These are phyloP conservation scores for Miichthys miiuy DNA, from an alignment of 2,797 vertebrate genomes.

Conservation along the genomic window DNA sequence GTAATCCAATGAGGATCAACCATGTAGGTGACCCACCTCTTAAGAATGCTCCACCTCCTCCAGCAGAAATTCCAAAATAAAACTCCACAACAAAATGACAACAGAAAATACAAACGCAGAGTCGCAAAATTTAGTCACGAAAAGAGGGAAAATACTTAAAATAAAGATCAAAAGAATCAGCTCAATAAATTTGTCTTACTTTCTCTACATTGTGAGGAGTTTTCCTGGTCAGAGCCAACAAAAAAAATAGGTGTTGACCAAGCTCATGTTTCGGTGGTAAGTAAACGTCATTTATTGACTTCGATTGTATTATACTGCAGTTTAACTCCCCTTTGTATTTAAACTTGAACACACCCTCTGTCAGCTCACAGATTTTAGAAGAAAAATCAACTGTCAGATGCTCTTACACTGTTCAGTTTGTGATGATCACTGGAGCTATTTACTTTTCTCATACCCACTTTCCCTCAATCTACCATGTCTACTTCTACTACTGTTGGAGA, in stretches of 20 bases:
- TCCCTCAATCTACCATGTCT: not conserved
- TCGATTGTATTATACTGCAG: not conserved
- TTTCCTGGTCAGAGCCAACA: not conserved
- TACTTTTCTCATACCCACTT: not conserved
- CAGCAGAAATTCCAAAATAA: slow-evolving; percentile 8
- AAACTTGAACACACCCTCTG: not conserved
- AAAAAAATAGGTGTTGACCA: not conserved
- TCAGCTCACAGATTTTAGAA: slow-evolving; percentile 3
- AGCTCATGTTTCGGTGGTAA: not conserved
- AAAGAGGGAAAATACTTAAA: not conserved
- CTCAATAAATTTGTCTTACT: not conserved
- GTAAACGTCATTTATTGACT: not conserved
- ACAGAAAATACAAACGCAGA: not conserved
- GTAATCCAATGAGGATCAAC: not conserved
- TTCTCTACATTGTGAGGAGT: not conserved
- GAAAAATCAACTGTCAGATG: not conserved
- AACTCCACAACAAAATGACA: not conserved
- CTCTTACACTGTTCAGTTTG: slow-evolving; percentile 1
- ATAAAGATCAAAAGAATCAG: not conserved
- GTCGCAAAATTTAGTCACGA: not conserved
- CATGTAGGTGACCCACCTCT: not conserved
- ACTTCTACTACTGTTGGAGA: not conserved
- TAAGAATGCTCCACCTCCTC: not conserved
- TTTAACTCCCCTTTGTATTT: not conserved
- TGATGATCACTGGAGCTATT: not conserved